These are phyloP conservation scores for Metalampra italica DNA, from an alignment of 2,888 invertebrate genomes.

Conservation along the genomic window DNA sequence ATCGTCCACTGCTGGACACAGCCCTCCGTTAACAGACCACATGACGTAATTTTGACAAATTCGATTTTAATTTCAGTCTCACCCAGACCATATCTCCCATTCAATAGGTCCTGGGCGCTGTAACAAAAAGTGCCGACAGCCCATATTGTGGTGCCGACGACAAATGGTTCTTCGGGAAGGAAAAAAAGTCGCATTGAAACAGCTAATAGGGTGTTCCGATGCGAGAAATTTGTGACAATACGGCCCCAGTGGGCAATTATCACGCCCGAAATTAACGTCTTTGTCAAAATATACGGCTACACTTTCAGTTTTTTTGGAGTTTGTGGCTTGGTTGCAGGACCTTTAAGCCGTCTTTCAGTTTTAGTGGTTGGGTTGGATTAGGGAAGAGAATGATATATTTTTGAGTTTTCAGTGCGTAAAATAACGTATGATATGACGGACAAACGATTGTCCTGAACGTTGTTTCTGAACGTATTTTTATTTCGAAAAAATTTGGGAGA, in stretches of 20 bases:
- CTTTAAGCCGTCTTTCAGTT: too few species aligned
- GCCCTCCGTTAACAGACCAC: too few species aligned
- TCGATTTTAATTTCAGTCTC: not conserved
- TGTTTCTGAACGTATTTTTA: too few species aligned
- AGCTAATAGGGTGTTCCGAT: conserved; percentile 64
- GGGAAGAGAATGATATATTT: not conserved
- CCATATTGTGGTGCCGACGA: conserved; percentile 36
- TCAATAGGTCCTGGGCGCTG: not conserved
- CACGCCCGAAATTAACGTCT: conserved; percentile 66
- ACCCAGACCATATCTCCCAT: conserved; percentile 1
- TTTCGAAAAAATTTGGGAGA: too few species aligned
- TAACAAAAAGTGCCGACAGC: conserved; percentile 53
- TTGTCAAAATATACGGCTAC: conserved; percentile 52
- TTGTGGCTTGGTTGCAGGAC: too few species aligned
- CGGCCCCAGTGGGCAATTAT: conserved; percentile 54
- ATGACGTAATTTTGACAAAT: not conserved
- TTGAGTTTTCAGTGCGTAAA: too few species aligned
- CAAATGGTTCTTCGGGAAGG: conserved; percentile 51
- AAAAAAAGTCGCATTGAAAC: conserved; percentile 43
- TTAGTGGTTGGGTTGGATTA: not conserved
- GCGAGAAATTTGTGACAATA: conserved; percentile 70
- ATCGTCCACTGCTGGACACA: too few species aligned
- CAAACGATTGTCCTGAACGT: too few species aligned
- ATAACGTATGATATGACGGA: too few species aligned
- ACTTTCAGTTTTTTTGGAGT: conserved; percentile 15